Percentiles rank a stretch among this genome's conserved stretches.
phyloP scores from a whole-genome alignment of 2,113 vertebrate species.

The Paraplagusia blochii region DNA sequence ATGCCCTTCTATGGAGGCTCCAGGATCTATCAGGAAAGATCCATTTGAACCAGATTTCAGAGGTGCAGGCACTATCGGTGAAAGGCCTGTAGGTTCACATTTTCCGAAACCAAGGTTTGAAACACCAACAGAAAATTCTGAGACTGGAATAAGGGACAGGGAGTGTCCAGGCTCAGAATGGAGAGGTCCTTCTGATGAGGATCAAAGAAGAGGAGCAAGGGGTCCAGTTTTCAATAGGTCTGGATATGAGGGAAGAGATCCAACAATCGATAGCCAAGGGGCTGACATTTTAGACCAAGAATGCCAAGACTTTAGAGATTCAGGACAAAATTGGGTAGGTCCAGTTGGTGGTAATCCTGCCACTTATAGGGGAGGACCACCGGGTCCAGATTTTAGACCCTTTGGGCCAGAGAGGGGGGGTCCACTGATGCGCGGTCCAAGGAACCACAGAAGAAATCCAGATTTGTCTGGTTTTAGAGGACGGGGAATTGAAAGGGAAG shows the following conservation, averaged over 20 bases:
- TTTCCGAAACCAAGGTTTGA: constrained; percentile 25
- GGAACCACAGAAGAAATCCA: constrained; percentile 13
- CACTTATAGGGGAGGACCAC: not conserved
- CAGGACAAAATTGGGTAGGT: constrained; percentile 7
- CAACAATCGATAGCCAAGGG: not conserved
- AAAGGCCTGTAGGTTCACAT: constrained; percentile 11
- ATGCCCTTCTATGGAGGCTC: constrained; percentile 4
- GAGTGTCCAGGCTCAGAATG: no score
- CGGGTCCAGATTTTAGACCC: constrained; percentile 23
- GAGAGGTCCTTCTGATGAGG: no score
- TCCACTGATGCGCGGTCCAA: constrained; percentile 1
- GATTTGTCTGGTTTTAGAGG: constrained; percentile 12
- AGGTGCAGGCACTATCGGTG: not conserved
- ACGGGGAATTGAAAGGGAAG: not conserved
- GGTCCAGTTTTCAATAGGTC: constrained; percentile 11
- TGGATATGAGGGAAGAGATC: constrained; percentile 8
- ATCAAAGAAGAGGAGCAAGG: constrained; percentile 3
- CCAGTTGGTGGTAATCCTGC: not conserved
- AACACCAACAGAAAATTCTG: constrained; percentile 5
- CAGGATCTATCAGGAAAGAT: constrained; percentile 12
- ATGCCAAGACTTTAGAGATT: no score
- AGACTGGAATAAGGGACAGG: constrained; percentile 2
- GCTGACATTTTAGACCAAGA: not conserved
- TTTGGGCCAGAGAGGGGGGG: constrained; percentile 18
- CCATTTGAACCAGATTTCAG: constrained; percentile 19